Evolutionary conservation across 2,888 invertebrate genomes (phyloP).

Genomic region (Polydrusus cervinus): DNA sequence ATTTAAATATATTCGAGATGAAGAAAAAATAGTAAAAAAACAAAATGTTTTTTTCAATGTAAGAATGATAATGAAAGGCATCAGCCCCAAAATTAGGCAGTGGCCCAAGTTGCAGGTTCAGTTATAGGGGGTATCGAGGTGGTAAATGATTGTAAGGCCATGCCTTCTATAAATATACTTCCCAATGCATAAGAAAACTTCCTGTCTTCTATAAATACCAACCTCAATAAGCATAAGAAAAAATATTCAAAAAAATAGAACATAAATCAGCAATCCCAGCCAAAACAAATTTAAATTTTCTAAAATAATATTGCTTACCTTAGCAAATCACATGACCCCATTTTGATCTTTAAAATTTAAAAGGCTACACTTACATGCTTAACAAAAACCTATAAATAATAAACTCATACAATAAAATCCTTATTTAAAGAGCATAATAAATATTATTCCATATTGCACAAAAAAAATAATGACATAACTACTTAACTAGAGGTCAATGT

Average conservation of each 20-base stretch:
- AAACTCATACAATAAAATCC: conserved; percentile 8
- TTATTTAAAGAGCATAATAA: conserved; percentile 28
- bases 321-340: conserved; percentile 45
- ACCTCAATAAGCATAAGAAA: conserved; percentile 6
- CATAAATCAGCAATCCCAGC: conserved; percentile 34
- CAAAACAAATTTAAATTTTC: conserved; percentile 32
- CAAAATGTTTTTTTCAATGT: too few species aligned
- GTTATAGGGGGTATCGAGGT: too few species aligned
- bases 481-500: conserved; percentile 46
- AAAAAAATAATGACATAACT: conserved; percentile 22
- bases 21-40: too few species aligned
- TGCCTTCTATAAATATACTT: too few species aligned
- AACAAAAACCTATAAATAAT: conserved; percentile 18
- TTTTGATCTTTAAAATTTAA: conserved; percentile 50
- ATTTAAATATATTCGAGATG: too few species aligned
- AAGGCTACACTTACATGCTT: conserved; percentile 29
- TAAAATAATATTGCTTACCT: conserved; percentile 41
- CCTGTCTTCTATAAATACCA: conserved; percentile 9
- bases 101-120: too few species aligned
- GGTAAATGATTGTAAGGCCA: too few species aligned
- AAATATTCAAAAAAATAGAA: conserved; percentile 27
- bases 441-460: conserved; percentile 22
- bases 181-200: background rate
- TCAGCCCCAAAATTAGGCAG: too few species aligned
- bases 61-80: too few species aligned